A percentile compares a stretch with the other conserved stretches of the same genome.
phyloP scores from a whole-genome alignment of 2,113 vertebrate species.

The Prionailurus viverrinus region DNA sequence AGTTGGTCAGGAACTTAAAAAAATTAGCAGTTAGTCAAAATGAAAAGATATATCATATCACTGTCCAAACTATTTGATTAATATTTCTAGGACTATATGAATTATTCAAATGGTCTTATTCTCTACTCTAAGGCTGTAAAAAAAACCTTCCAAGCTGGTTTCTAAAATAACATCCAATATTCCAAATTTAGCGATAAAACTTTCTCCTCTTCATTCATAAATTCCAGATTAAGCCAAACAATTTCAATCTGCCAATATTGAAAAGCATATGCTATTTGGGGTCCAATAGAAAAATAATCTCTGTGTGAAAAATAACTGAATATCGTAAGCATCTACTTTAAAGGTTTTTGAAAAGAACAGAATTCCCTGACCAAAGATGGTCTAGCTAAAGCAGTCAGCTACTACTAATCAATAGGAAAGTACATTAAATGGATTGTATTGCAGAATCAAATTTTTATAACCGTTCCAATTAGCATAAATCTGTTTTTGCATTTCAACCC shows the following conservation, averaged over 20 bases:
- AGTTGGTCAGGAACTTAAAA: conserved; percentile 39
- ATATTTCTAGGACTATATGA: conserved; percentile 57
- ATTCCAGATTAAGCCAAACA: conserved; percentile 22
- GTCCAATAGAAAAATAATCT: neutral
- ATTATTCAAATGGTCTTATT: conserved; percentile 67
- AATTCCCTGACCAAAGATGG: neutral
- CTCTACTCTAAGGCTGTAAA: neutral
- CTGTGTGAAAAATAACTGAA: neutral
- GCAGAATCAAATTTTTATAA: conserved; percentile 43
- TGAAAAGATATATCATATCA: neutral
- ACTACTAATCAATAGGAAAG: conserved; percentile 26
- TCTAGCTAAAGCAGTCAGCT: neutral
- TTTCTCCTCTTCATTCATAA: conserved; percentile 76
- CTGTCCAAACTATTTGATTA: conserved; percentile 56
- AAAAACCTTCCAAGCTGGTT: conserved; percentile 36
- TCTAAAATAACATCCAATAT: conserved; percentile 60
- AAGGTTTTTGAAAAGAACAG: neutral
- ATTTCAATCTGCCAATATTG: conserved; percentile 1
- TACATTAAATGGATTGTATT: conserved; percentile 27
- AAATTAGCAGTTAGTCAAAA: conserved; percentile 30
- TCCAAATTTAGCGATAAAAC: conserved; percentile 31
- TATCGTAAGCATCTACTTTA: neutral
- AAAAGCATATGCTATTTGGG: neutral
- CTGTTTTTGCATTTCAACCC: conserved; percentile 10
- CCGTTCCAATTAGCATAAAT: conserved; percentile 23